phyloP scores from a whole-genome alignment of 2,113 vertebrate genomes.

The Brienomyrus brachyistius region DNA sequence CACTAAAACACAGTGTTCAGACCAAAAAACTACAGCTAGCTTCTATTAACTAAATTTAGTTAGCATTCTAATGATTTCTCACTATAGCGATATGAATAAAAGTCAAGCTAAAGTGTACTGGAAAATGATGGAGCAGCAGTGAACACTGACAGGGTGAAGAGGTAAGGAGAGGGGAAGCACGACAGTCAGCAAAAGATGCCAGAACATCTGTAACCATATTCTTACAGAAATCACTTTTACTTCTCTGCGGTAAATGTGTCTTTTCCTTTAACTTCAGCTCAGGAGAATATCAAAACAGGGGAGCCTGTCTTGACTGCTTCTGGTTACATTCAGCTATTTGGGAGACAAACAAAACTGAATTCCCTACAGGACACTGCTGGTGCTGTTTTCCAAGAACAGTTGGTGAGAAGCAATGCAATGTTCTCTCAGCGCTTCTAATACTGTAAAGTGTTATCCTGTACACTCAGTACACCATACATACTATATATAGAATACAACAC shows the following conservation, averaged over 20 bases:
- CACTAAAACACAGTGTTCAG: neutral
- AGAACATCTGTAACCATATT: neutral
- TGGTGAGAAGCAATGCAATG: neutral
- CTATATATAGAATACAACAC: neutral
- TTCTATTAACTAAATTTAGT: neutral
- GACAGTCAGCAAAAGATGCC: neutral
- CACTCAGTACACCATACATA: neutral
- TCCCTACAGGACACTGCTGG: neutral
- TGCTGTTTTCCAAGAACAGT: neutral
- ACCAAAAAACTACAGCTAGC: neutral
- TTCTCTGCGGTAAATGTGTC: neutral
- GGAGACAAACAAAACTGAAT: neutral
- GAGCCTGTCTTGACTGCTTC: neutral
- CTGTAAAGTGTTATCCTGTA: neutral
- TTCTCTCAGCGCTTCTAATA: neutral
- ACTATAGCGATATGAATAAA: neutral
- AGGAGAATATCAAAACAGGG: neutral
- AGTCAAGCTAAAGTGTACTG: neutral
- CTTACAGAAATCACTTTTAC: neutral
- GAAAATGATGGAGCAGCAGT: neutral
- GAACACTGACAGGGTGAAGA: neutral
- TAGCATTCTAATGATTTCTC: neutral
- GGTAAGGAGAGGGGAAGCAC: neutral
- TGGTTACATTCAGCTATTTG: neutral
- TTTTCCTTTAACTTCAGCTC: neutral